Evolutionary conservation across 2,113 vertebrate species (phyloP).

Genomic region (Urocolius indicus): DNA sequence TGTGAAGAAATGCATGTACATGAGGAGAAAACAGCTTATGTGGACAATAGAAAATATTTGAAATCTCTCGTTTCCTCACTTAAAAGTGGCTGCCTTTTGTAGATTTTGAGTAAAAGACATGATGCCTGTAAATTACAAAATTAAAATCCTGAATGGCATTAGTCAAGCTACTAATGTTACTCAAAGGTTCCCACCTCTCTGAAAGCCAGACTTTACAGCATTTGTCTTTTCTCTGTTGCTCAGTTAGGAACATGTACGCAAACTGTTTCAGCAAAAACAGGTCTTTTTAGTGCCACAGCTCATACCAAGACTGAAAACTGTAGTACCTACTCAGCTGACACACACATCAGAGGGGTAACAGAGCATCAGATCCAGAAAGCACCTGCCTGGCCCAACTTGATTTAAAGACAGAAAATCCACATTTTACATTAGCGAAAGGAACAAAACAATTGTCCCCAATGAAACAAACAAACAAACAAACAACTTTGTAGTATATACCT

Average conservation of each 20-base stretch:
- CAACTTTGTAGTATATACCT: not conserved
- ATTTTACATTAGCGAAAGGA: not conserved
- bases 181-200: not conserved
- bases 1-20: not conserved
- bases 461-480: not conserved
- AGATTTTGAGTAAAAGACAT: not conserved
- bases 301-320: not conserved
- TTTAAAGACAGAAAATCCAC: not conserved
- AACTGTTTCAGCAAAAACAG: not conserved
- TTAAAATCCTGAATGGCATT: not conserved
- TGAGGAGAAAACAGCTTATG: not conserved
- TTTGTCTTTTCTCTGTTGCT: not conserved
- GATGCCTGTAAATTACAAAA: not conserved
- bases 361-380: not conserved
- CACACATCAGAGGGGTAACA: not conserved
- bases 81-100: not conserved
- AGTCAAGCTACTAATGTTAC: not conserved
- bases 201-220: not conserved
- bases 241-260: rapidly evolving
- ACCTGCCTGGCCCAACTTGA: not conserved
- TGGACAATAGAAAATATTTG: not conserved
- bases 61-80: not conserved
- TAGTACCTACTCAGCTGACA: not conserved
- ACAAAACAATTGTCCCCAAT: not conserved
- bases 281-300: not conserved